Evolutionary conservation across 2,888 invertebrate genomes (phyloP), one percentile per base, ranked within the genome.

Genomic region (Eudasyphora cyanicolor): DNA sequence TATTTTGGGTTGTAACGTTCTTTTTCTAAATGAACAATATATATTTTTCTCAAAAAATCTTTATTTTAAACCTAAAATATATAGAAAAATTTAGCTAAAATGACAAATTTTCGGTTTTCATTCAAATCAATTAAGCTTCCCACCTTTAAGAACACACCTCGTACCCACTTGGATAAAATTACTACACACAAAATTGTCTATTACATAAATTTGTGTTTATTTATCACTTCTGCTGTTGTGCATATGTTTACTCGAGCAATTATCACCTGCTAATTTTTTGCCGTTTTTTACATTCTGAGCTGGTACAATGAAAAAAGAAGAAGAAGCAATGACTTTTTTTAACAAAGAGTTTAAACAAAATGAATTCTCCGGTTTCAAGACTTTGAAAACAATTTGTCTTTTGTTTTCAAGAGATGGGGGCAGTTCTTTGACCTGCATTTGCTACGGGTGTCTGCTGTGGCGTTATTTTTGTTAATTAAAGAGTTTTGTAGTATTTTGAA

Each of bases 401-500:
- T 17, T 2, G 19, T 24, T 42, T 17, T 29, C 29, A 62, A 32
- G 10, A 0, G 0, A 2, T 29, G 1, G 14, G 74, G 78, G 35
- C 64, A 0, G 45, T 32, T 54, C n/a, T 19, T 21, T 71, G 64
- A 35, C 38, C 64, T 35, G 24, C 12, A 19, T n/a, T 45, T 42
- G 21, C 32, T 49, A 32, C 27, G 69, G 32, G 51, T 75, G 54
- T 62, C 27, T 60, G n/a, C n/a, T n/a, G n/a, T n/a, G n/a, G n/a
- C n/a, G n/a, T 62, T 64, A 29, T 32, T 32, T 62, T n/a, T 35
- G 32, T 32, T 77, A 77, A 83, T 77, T 83, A 80, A 78, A 62
- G 75, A 38, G 35, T 80, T 76, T 64, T 71, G 57, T 64, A 77
- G 49, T 78, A 71, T 80, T 38, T 64, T 51, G 27, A 67, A 45